Conservation (phyloP, 2,888 invertebrate genomes). For the Gymnocheta viridis region DNA sequence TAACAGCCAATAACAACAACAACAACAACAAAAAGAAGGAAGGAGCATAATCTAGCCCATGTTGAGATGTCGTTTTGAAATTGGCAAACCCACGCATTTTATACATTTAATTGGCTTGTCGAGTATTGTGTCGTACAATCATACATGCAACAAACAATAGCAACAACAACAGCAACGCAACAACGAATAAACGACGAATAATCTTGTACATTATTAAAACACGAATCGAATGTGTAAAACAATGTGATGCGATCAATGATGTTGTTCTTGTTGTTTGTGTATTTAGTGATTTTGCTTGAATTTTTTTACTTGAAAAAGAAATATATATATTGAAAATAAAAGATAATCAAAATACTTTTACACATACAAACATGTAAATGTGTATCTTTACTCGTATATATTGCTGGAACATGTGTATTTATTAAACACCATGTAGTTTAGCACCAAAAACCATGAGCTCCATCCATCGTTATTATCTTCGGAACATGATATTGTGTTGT, state of each 20-base stretch:
- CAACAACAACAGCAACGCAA: constrained; percentile 9
- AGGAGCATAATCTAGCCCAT: constrained; percentile 51
- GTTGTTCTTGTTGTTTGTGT: constrained; percentile 22
- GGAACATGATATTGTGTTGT: constrained; percentile 5
- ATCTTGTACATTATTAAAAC: constrained; percentile 66
- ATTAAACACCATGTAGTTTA: constrained; percentile 68
- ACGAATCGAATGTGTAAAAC: constrained; percentile 69
- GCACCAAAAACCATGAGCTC: constrained; percentile 48
- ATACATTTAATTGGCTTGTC: constrained; percentile 81
- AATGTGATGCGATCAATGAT: constrained; percentile 69
- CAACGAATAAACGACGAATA: constrained; percentile 55
- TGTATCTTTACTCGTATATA: neutral
- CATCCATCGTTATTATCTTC: constrained; percentile 17
- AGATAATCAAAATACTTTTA: constrained; percentile 57
- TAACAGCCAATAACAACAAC: constrained; percentile 5
- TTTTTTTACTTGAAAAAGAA: constrained; percentile 48
- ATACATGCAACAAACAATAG: constrained; percentile 38
- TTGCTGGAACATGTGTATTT: constrained; percentile 58
- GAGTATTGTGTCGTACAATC: constrained; percentile 72
- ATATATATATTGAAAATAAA: too few species aligned
- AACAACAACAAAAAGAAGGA: constrained; percentile 4
- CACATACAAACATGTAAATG: neutral
- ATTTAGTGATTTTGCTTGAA: constrained; percentile 45
- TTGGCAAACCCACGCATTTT: constrained; percentile 74
- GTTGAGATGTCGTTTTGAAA: constrained; percentile 66